phyloP scores from a whole-genome alignment of 2,113 vertebrate species.

The Origma solitaria region DNA sequence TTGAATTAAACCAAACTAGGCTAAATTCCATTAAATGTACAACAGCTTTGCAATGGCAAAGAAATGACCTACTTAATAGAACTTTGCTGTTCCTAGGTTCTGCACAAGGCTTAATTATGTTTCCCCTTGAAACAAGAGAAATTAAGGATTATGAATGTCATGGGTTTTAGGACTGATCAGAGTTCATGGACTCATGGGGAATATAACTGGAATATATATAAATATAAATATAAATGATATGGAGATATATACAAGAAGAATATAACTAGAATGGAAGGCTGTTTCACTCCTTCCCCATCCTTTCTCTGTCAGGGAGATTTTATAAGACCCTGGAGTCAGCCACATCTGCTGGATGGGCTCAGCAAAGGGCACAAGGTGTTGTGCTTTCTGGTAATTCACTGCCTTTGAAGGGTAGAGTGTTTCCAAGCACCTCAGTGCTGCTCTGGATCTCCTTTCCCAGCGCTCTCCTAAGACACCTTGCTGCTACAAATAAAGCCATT shows the following conservation, averaged over 20 bases:
- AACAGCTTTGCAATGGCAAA: conserved; percentile 27
- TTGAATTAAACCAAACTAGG: conserved; percentile 45
- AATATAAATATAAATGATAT: not conserved
- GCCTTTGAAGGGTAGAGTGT: not conserved
- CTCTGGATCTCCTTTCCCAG: not conserved
- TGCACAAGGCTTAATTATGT: conserved; percentile 48
- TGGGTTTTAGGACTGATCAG: not conserved
- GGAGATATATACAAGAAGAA: not conserved
- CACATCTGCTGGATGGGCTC: not conserved
- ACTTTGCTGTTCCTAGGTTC: conserved; percentile 26
- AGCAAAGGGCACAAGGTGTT: not conserved
- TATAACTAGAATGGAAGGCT: not conserved
- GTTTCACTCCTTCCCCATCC: not conserved
- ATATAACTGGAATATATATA: not conserved
- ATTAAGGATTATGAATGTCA: conserved; percentile 9
- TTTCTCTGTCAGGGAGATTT: not conserved
- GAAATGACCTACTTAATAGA: conserved; percentile 46
- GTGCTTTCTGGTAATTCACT: no score
- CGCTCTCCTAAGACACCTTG: not conserved
- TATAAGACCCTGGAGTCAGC: not conserved
- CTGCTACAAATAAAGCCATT: not conserved
- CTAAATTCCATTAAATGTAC: conserved; percentile 50
- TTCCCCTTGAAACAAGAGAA: conserved; percentile 40
- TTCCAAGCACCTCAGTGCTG: not conserved
- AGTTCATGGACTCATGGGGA: not conserved